phyloP scores from a whole-genome alignment of 2,113 vertebrate genomes.

The Etheostoma spectabile region DNA sequence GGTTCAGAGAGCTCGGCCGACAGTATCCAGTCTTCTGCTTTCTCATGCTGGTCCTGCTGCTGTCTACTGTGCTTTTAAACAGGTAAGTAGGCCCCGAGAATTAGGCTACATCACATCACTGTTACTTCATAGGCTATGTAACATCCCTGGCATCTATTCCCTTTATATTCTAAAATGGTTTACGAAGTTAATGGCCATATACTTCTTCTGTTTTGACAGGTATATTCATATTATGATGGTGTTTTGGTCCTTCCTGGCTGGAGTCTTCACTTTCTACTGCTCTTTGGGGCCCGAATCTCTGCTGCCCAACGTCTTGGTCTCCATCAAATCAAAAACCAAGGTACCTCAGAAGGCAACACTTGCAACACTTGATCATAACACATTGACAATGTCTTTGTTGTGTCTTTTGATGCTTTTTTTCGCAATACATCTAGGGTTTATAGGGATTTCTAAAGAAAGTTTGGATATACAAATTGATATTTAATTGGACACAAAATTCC shows the following conservation, averaged over 20 bases:
- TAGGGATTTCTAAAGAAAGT: neutral
- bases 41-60: slow-evolving; percentile 86
- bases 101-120: neutral
- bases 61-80: slow-evolving; percentile 90
- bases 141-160: neutral
- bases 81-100: slow-evolving; percentile 78
- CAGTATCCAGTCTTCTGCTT: slow-evolving; percentile 95
- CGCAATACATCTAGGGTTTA: neutral
- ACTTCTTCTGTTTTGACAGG: slow-evolving; percentile 76
- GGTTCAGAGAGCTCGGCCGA: slow-evolving; percentile 87
- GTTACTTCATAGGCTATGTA: neutral
- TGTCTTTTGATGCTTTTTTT: neutral
- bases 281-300: slow-evolving; percentile 92
- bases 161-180: neutral
- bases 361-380: neutral
- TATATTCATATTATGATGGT: slow-evolving; percentile 95
- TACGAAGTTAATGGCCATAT: neutral
- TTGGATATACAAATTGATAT: neutral
- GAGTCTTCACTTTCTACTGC: slow-evolving; percentile 94
- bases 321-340: slow-evolving; percentile 92
- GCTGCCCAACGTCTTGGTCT: slow-evolving; percentile 91
- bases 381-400: neutral
- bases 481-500: neutral
- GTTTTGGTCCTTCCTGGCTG: slow-evolving; percentile 97
- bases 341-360: slow-evolving; percentile 71